Percentiles rank a stretch among this genome's conserved stretches.
Evolutionary conservation across 2,113 vertebrate genomes (phyloP).

Genomic region (Xenopus borealis): DNA sequence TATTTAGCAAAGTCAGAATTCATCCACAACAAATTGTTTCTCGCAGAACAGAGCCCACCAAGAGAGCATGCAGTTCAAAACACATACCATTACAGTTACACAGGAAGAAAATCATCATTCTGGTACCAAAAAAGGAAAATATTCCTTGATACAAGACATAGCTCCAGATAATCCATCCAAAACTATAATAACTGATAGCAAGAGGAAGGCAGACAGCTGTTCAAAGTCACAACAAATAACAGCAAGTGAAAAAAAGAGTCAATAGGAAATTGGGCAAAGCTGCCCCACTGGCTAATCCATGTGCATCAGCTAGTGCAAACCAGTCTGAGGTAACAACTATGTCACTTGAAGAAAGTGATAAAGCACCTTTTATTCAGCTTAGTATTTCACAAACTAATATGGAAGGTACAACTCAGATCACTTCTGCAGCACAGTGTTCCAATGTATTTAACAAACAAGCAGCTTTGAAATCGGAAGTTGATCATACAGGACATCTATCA

Average conservation of each 20-base stretch:
- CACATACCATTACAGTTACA: not conserved
- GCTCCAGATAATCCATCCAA: not conserved
- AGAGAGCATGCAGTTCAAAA: constrained; percentile 8
- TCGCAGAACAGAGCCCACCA: not conserved
- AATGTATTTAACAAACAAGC: not conserved
- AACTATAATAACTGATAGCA: not conserved
- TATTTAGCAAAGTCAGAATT: constrained; percentile 67
- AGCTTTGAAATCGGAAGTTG: constrained; percentile 16
- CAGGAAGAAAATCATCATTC: constrained; percentile 6
- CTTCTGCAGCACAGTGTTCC: constrained; percentile 14
- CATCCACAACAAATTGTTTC: constrained; percentile 57
- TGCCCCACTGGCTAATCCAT: not conserved
- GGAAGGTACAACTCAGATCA: not conserved
- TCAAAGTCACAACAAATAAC: not conserved
- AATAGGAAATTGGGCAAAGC: not conserved
- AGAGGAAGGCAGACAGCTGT: not conserved
- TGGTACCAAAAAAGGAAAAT: not conserved
- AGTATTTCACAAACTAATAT: not conserved
- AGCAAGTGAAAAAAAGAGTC: not conserved
- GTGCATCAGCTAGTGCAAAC: not conserved
- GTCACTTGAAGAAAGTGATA: not conserved
- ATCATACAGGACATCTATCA: constrained; percentile 9
- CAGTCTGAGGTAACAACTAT: not conserved
- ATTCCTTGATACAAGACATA: not conserved
- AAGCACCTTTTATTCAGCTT: not conserved